These are phyloP conservation scores for Callimorpha dominula DNA, from an alignment of 2,888 invertebrate genomes.

Conservation along the genomic window DNA sequence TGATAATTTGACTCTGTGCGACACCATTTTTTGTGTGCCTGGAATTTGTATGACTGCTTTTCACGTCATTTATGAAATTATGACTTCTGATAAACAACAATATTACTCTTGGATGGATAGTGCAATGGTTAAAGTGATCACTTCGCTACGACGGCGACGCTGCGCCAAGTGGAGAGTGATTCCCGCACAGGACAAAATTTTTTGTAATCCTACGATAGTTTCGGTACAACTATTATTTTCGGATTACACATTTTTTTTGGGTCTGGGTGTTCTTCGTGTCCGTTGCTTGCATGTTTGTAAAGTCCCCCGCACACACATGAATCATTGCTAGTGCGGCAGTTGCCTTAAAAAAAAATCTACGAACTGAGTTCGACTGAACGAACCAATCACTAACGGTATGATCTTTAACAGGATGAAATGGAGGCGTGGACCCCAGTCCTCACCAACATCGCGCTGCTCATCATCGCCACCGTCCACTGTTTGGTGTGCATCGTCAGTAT, in stretches of 20 bases:
- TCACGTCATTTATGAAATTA: background rate
- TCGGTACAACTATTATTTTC: no score
- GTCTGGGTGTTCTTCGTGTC: no score
- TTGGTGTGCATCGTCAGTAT: slow-evolving; percentile 83
- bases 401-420: slow-evolving; percentile 80
- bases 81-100: background rate
- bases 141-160: no score
- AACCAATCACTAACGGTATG: background rate
- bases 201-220: background rate
- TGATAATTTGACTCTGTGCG: background rate
- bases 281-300: no score
- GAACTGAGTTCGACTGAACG: background rate
- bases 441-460: slow-evolving; percentile 88
- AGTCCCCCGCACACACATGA: no score
- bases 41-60: background rate
- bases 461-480: slow-evolving; percentile 87
- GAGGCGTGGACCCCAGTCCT: slow-evolving; percentile 87
- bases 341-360: background rate
- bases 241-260: no score
- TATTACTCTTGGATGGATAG: background rate
- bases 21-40: background rate
- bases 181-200: background rate
- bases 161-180: background rate
- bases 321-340: no score
- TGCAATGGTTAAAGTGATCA: background rate